Evolutionary conservation across 2,888 invertebrate genomes (phyloP).

Genomic region (Polyommatus iphigenia): DNA sequence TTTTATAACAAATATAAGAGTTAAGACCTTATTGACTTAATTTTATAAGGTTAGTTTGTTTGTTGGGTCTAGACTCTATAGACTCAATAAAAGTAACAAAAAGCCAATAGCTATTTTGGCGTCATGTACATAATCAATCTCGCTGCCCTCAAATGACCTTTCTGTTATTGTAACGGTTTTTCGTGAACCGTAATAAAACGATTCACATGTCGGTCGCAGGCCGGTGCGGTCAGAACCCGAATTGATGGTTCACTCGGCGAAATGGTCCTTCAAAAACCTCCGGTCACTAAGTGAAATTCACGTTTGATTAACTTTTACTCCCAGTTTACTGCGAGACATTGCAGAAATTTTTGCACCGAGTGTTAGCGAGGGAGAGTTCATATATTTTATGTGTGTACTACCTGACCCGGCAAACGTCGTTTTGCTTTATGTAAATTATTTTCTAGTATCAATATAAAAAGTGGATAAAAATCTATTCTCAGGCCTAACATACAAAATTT

Average conservation of each 20-base stretch:
- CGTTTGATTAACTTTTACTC: constrained; percentile 70
- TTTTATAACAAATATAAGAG: too few species aligned
- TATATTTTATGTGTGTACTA: too few species aligned
- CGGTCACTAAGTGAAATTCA: constrained; percentile 74
- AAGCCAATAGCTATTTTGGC: background rate
- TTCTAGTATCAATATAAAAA: too few species aligned
- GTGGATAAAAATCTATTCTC: too few species aligned
- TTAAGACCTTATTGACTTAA: too few species aligned
- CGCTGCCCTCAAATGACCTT: constrained; percentile 41
- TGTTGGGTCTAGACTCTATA: too few species aligned
- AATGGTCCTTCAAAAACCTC: constrained; percentile 76
- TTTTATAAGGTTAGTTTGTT: too few species aligned
- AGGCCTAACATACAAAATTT: too few species aligned
- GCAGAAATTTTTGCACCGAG: background rate
- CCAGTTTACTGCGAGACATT: background rate
- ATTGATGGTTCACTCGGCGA: constrained; percentile 78
- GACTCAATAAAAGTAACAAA: too few species aligned
- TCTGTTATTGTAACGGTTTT: constrained; percentile 71
- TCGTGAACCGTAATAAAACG: constrained; percentile 70
- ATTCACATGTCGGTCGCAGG: constrained; percentile 71
- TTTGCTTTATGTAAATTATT: too few species aligned
- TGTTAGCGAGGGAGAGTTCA: too few species aligned
- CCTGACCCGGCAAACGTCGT: too few species aligned
- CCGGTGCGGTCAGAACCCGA: constrained; percentile 70
- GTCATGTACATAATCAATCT: constrained; percentile 33